Base-by-base conservation (phyloP, 2,888 invertebrate species). In the Stenolophus ochropezus region DNA sequence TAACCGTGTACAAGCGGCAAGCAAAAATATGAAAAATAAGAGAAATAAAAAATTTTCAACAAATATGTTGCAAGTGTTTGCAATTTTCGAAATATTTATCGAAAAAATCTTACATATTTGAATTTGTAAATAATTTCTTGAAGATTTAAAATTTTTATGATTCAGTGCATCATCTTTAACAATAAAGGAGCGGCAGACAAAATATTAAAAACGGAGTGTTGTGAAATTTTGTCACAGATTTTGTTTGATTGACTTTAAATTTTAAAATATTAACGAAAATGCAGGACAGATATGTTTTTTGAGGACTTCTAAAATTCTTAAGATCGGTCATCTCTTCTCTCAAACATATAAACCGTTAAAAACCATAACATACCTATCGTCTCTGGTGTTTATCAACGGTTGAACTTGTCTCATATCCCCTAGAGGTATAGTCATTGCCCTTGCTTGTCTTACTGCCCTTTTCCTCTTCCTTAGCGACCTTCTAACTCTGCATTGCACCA, bases 401-500 rank as follows among this genome's bases (percentile, higher is more conserved):
- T 82, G 83, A 27, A 82, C 81, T 69, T 27, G 83, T 56, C 82
- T 69, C 21, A 51, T 82, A 47, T 56, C 83, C 61, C 84, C 84
- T 56, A 85, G 56, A 11, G 85, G 85, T 80, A 85, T 85, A 61
- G 85, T 85, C 58, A 84, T 83, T 11, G 61, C 74, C 16, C 61
- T 73, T 49, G 82, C 74, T 56, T 56, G 69, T 14, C 83, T 42
- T 8, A 83, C 76, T 25, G 82, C 82, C 18, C 81, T 77, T 58
- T 82, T 82, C 5, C 83, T 33, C 4, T 86, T 84, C 83, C 86
- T 84, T 11, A 86, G 84, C 56, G 86, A 85, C 2, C 91, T 90
- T 0, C 92, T 89, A 21, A 93, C 93, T 85, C 92, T 92, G 86
- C 93, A 92, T 86, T 94, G 94, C 42, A 94, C 92, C 0, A 92